Evolutionary conservation across 2,113 vertebrate species (phyloP).

Genomic region (Laticauda laticaudata): DNA sequence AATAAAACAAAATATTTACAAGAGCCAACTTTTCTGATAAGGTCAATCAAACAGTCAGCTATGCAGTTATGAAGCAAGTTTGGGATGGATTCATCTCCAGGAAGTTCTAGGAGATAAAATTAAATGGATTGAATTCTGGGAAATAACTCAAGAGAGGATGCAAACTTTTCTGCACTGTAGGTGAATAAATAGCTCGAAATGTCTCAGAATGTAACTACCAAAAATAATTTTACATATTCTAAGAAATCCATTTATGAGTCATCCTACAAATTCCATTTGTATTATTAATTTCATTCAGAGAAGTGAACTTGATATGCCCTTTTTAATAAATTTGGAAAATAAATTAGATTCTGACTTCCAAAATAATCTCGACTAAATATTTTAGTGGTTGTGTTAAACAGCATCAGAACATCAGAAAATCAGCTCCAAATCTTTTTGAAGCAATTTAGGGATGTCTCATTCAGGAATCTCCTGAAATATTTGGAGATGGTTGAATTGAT

Average conservation of each 20-base stretch:
- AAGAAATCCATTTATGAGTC: neutral
- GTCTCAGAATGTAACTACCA: neutral
- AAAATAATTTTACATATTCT: neutral
- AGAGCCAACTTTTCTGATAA: neutral
- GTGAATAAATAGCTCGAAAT: neutral
- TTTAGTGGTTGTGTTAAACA: neutral
- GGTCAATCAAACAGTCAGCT: neutral
- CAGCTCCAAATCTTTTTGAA: neutral
- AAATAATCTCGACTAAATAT: neutral
- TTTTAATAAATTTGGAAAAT: neutral
- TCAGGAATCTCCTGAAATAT: neutral
- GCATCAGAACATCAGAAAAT: neutral
- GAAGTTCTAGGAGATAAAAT: neutral
- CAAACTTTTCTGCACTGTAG: neutral
- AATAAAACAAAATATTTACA: neutral
- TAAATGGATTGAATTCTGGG: neutral
- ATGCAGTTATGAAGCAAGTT: neutral
- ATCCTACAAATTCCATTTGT: neutral
- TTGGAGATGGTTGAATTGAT: neutral
- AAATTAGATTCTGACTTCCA: neutral
- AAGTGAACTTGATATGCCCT: neutral
- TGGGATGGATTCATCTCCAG: neutral
- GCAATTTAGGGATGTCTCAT: neutral
- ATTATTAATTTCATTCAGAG: neutral
- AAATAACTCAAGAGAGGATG: neutral